A percentile compares a stretch with the other conserved stretches of the same genome.
These are phyloP conservation scores for Drosophila phalerata DNA, from an alignment of 2,888 invertebrate species.

Conservation along the genomic window DNA sequence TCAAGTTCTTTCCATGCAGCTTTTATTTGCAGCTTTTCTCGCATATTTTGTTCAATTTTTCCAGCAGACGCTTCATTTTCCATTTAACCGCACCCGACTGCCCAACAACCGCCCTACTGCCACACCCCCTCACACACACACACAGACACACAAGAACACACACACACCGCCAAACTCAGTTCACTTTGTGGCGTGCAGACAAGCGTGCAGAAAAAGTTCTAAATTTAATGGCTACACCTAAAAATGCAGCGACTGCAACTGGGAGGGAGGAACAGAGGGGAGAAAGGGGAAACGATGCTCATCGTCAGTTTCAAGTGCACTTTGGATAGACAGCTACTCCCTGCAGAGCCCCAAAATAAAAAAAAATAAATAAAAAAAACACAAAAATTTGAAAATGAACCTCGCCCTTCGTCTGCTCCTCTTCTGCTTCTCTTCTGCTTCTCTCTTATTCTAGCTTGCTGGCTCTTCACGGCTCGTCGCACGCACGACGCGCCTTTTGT, in stretches of 20 bases:
- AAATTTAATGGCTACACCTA: conserved; percentile 82
- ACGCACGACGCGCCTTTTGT: conserved; percentile 76
- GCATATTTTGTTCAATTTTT: conserved; percentile 43
- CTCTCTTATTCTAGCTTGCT: conserved; percentile 1
- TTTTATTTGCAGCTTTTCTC: conserved; percentile 35
- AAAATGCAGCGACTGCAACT: conserved; percentile 78
- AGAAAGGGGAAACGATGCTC: conserved; percentile 27
- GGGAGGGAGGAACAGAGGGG: conserved; percentile 5
- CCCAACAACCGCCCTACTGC: conserved; percentile 16
- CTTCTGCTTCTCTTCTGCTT: neutral
- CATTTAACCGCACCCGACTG: conserved; percentile 72
- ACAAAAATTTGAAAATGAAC: conserved; percentile 43
- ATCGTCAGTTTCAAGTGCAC: conserved; percentile 76
- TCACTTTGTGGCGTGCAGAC: conserved; percentile 70
- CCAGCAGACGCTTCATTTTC: conserved; percentile 75
- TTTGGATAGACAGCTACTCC: conserved; percentile 61
- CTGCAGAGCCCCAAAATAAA: conserved; percentile 40
- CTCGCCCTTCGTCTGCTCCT: conserved; percentile 23
- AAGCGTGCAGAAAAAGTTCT: conserved; percentile 78
- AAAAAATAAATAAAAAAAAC: conserved; percentile 12
- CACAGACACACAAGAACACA: neutral
- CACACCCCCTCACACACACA: neutral
- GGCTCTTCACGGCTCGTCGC: conserved; percentile 70
- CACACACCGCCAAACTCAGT: conserved; percentile 5
- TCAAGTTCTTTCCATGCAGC: neutral